Conservation (phyloP, 2,888 invertebrate species). For the Hermodice carunculata region DNA sequence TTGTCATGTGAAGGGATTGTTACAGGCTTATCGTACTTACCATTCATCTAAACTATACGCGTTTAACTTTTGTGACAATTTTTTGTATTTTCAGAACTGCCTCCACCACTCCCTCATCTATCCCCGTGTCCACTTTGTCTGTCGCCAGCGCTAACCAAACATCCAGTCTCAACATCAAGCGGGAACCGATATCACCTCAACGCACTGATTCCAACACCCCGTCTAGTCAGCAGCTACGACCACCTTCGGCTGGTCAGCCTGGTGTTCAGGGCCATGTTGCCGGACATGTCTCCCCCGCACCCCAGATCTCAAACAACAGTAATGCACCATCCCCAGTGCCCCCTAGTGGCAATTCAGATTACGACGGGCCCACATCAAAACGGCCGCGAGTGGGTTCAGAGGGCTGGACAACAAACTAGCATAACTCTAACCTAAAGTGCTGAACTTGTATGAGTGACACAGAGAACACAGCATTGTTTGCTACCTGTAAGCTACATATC, state of each 20-base stretch:
- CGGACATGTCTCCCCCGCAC: conserved; percentile 63
- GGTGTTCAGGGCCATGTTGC: conserved; percentile 3
- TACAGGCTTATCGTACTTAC: not conserved
- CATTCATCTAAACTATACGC: not conserved
- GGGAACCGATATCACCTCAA: conserved; percentile 95
- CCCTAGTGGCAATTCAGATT: conserved; percentile 50
- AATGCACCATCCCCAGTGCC: conserved; percentile 72
- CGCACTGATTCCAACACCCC: conserved; percentile 81
- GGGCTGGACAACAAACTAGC: too few species aligned
- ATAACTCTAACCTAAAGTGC: too few species aligned
- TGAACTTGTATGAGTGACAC: too few species aligned
- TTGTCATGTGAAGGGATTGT: not conserved
- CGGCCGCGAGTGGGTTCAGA: conserved; percentile 87
- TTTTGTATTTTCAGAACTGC: conserved; percentile 1
- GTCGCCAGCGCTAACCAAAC: conserved; percentile 19
- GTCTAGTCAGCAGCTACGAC: conserved; percentile 61
- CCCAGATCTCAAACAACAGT: conserved; percentile 65
- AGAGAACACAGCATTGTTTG: too few species aligned
- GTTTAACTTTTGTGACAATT: too few species aligned
- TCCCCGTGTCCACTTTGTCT: conserved; percentile 8
- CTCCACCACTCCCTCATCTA: too few species aligned
- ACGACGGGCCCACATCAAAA: conserved; percentile 76
- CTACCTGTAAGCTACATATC: too few species aligned
- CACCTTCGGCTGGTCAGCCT: conserved; percentile 72
- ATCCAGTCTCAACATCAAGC: conserved; percentile 83